A percentile compares a stretch with the other conserved stretches of the same genome.
phyloP scores from a whole-genome alignment of 30 jellyfish, hydroid and myxozoan genomes.

The Cassiopea xamachana region DNA sequence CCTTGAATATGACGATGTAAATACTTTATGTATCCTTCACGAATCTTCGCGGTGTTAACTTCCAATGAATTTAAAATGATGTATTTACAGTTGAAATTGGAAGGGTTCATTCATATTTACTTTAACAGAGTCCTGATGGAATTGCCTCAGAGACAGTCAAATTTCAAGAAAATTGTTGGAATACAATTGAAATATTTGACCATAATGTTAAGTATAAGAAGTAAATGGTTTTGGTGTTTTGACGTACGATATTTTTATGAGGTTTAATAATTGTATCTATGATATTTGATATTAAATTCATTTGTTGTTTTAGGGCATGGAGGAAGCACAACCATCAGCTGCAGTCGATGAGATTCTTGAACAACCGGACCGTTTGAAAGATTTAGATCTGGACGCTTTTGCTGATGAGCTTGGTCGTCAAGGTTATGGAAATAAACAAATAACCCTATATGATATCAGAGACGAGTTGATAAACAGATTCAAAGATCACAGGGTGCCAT shows the following conservation, averaged over 20 bases:
- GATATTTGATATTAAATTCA: no score
- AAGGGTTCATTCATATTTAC: no score
- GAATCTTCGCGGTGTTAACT: not conserved
- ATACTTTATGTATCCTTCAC: not conserved
- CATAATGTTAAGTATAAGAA: no score
- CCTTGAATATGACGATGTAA: slow-evolving; percentile 93
- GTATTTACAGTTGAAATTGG: no score
- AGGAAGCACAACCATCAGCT: slow-evolving; percentile 90
- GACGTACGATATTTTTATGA: no score
- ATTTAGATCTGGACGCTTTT: slow-evolving; percentile 93
- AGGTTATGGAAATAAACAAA: slow-evolving; percentile 96
- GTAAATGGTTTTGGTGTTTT: no score
- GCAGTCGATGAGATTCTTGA: slow-evolving; percentile 96
- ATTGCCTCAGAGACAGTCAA: no score
- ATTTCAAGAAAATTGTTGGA: no score
- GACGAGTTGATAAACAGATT: slow-evolving; percentile 92
- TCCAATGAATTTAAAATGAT: not conserved
- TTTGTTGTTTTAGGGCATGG: slow-evolving; percentile 79
- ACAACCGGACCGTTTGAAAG: slow-evolving; percentile 95
- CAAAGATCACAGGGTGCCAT: slow-evolving; percentile 88
- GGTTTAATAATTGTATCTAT: no score
- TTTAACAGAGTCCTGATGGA: no score
- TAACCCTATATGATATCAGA: slow-evolving; percentile 93
- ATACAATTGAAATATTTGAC: no score
- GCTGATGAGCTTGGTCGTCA: slow-evolving; percentile 99